Percentiles rank a stretch among this genome's conserved stretches.
Conservation (phyloP, 2,113 vertebrate genomes). For the Callopanchax toddi region DNA sequence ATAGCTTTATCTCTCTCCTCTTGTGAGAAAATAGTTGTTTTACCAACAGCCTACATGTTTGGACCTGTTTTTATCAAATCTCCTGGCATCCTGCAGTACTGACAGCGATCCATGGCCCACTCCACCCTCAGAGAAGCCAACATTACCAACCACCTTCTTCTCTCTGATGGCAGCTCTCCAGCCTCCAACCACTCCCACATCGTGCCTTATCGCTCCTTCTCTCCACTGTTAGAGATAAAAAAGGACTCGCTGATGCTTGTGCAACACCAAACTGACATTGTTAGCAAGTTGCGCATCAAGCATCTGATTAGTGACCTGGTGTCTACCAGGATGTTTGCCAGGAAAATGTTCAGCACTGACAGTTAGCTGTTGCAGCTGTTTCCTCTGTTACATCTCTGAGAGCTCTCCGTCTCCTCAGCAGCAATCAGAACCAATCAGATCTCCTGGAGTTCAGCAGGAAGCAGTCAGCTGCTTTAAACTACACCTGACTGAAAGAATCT, state of each 20-base stretch:
- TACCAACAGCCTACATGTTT: constrained; percentile 47
- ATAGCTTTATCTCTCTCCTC: constrained; percentile 5
- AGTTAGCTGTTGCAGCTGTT: neutral
- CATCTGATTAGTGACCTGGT: constrained; percentile 26
- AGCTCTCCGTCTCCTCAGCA: constrained; percentile 13
- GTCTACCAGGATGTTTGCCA: constrained; percentile 16
- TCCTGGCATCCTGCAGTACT: constrained; percentile 53
- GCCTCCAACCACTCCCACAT: constrained; percentile 54
- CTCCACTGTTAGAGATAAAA: constrained; percentile 17
- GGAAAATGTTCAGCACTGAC: neutral
- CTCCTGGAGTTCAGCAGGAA: neutral
- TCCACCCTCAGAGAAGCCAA: constrained; percentile 63
- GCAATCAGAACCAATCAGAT: constrained; percentile 26
- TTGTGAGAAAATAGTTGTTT: constrained; percentile 14
- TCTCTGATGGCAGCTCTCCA: constrained; percentile 64
- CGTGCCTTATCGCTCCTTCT: constrained; percentile 48
- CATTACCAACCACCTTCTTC: constrained; percentile 69
- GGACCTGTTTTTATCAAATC: constrained; percentile 46
- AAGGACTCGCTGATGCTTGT: neutral
- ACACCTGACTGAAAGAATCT: too few species aligned
- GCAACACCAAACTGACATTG: neutral
- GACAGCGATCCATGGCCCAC: constrained; percentile 62
- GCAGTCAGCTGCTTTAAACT: too few species aligned
- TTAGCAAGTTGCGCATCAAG: neutral
- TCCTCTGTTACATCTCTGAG: constrained; percentile 18